A percentile compares a stretch with the other conserved stretches of the same genome.
phyloP scores from a whole-genome alignment of 2,888 invertebrate genomes.

The Erebia palarica region DNA sequence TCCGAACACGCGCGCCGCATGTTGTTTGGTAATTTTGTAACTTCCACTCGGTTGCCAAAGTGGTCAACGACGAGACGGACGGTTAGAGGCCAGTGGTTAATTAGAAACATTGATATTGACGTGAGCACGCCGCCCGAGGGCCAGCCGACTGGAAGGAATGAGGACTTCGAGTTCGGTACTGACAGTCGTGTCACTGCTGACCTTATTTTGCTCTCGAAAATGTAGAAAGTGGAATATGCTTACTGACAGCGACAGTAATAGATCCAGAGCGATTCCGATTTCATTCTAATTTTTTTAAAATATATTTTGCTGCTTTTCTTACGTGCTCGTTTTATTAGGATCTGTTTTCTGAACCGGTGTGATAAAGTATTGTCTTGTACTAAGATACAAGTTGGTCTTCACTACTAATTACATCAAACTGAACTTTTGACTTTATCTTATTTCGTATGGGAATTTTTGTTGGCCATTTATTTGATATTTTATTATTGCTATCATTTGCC shows the following conservation, averaged over 20 bases:
- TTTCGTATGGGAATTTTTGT: no score
- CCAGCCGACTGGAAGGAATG: constrained; percentile 22
- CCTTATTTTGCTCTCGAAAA: constrained; percentile 5
- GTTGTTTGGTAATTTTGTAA: constrained; percentile 24
- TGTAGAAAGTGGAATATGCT: background rate
- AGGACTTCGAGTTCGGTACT: background rate
- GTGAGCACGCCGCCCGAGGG: constrained; percentile 25
- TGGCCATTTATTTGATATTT: no score
- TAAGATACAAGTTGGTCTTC: no score
- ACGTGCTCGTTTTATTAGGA: no score
- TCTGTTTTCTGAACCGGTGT: no score
- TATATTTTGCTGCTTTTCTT: background rate
- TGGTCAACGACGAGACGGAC: constrained; percentile 24
- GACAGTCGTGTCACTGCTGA: constrained; percentile 12
- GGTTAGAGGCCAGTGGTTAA: constrained; percentile 35
- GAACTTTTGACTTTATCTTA: no score
- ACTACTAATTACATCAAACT: no score
- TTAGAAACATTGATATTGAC: constrained; percentile 38
- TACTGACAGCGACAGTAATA: background rate
- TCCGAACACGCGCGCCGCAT: constrained; percentile 4
- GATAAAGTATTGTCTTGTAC: no score
- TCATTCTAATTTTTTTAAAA: background rate
- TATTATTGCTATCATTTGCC: no score
- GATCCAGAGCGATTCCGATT: background rate
- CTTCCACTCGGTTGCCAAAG: constrained; percentile 32